Conservation (phyloP, 2,797 vertebrate genomes). For the Notolepis coatsorum region DNA sequence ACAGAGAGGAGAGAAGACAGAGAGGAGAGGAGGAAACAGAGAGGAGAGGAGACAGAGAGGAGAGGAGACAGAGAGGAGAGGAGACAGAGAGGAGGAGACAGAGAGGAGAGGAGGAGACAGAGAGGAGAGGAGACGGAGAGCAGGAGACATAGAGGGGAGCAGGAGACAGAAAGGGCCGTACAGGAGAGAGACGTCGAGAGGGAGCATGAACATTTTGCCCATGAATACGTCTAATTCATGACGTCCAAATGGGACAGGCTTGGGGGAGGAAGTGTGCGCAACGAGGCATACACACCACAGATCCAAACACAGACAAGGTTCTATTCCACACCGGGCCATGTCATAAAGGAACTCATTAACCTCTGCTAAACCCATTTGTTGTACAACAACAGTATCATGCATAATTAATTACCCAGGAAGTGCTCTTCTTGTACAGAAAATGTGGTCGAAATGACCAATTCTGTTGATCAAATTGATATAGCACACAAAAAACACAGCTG, state of each 20-base stretch:
- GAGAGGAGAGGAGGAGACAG: neutral
- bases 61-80: neutral
- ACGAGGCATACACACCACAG: neutral
- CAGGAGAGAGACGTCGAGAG: neutral
- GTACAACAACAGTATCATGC: neutral
- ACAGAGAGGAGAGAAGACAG: neutral
- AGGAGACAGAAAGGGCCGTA: neutral
- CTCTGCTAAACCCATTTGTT: neutral
- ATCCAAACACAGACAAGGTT: neutral
- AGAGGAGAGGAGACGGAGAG: neutral
- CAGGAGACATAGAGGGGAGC: neutral
- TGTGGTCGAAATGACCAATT: slow-evolving; percentile 3
- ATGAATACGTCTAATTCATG: neutral
- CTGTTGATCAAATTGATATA: neutral
- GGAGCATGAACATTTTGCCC: neutral
- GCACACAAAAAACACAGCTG: neutral
- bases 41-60: neutral
- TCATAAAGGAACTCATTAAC: neutral
- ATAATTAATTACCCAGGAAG: neutral
- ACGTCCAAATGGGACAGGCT: neutral
- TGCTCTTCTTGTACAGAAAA: neutral
- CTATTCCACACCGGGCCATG: neutral
- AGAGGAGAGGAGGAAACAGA: neutral
- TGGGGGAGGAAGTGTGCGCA: neutral
- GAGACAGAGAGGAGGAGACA: neutral